Evolutionary conservation across 2,113 vertebrate genomes (phyloP).

Genomic region (Ifrita kowaldi): DNA sequence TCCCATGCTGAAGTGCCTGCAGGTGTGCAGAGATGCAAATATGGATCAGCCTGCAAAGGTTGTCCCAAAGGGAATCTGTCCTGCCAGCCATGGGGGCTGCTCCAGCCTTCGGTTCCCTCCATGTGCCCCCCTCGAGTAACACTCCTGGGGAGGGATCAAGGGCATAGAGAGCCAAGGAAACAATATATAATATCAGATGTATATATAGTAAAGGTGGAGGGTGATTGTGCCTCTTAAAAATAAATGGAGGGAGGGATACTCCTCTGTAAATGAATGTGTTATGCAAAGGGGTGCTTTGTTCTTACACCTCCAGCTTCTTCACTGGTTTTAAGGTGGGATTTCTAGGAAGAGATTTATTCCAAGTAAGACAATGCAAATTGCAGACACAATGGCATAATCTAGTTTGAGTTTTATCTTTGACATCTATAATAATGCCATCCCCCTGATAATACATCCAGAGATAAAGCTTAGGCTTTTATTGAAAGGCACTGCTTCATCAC

Average conservation of each 20-base stretch:
- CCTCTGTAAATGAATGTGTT: neutral
- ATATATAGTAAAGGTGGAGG: neutral
- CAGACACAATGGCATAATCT: neutral
- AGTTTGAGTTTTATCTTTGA: constrained; percentile 23
- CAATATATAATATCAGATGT: neutral
- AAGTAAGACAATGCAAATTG: constrained; percentile 1
- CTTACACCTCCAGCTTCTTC: neutral
- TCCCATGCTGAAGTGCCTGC: neutral
- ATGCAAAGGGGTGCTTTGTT: neutral
- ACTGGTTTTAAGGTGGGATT: neutral
- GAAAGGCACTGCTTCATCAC: neutral
- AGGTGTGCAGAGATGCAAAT: neutral
- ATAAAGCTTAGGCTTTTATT: constrained; percentile 25
- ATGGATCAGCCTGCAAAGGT: neutral
- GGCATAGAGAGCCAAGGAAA: neutral
- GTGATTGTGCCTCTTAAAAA: neutral
- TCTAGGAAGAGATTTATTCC: neutral
- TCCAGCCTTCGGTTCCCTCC: neutral
- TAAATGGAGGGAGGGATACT: neutral
- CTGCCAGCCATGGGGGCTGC: neutral
- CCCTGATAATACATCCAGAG: neutral
- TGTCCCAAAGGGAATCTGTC: neutral
- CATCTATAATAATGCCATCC: neutral
- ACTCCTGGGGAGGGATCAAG: neutral
- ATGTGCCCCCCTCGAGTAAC: accelerated